phyloP scores from a whole-genome alignment of 1,140 invertebrate genomes.

The Pachypsylla venusta region DNA sequence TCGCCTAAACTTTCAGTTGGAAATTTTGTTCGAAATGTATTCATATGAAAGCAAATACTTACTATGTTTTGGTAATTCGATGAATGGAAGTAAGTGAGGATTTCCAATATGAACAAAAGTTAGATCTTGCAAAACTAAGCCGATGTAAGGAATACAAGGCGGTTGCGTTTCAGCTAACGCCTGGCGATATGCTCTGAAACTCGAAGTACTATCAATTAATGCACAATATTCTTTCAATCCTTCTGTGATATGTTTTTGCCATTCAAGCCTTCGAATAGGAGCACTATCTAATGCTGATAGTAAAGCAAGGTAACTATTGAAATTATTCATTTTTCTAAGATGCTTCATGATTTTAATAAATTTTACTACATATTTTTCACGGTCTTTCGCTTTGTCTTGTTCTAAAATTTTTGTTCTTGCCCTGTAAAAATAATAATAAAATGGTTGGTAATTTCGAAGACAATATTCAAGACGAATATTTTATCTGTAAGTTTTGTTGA shows the following conservation, averaged over 20 bases:
- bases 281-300: conserved; percentile 93
- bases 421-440: conserved; percentile 37
- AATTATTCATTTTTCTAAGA: conserved; percentile 92
- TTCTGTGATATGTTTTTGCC: conserved; percentile 86
- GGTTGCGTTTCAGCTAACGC: conserved; percentile 86
- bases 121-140: conserved; percentile 93
- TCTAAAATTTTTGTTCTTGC: conserved; percentile 63
- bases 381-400: conserved; percentile 71
- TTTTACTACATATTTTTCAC: conserved; percentile 92
- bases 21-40: no score
- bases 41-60: no score
- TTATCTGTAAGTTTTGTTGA: no score
- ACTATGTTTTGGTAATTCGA: not conserved
- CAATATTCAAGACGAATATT: no score
- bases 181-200: conserved; percentile 86
- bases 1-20: no score
- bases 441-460: no score
- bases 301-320: conserved; percentile 94
- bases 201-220: conserved; percentile 89
- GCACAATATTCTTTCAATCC: conserved; percentile 85
- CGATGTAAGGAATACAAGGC: conserved; percentile 97
- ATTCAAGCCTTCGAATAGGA: conserved; percentile 84
- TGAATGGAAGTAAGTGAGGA: conserved; percentile 52
- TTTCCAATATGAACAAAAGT: conserved; percentile 98
- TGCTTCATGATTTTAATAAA: conserved; percentile 99